phyloP scores from a whole-genome alignment of 2,797 vertebrate species.

The Acomys russatus region DNA sequence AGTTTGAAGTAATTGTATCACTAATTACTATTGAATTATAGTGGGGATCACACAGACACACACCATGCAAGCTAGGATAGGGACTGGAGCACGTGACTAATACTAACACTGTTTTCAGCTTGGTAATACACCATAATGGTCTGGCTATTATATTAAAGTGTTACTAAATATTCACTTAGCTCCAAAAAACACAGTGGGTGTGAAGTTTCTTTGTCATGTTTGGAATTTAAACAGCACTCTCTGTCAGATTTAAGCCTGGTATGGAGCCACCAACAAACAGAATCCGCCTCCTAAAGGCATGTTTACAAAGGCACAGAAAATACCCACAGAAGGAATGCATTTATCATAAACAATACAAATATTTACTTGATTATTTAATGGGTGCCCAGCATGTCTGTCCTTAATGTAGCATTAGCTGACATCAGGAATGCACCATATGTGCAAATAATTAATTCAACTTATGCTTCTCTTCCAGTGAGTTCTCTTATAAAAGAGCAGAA shows the following conservation, averaged over 20 bases:
- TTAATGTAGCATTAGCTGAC: constrained; percentile 90
- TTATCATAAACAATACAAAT: constrained; percentile 91
- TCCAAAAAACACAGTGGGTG: constrained; percentile 84
- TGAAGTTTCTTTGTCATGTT: constrained; percentile 79
- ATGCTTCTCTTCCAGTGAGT: constrained; percentile 86
- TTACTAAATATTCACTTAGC: constrained; percentile 86
- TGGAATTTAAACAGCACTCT: constrained; percentile 83
- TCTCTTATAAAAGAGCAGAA: constrained; percentile 87
- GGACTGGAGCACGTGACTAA: constrained; percentile 84
- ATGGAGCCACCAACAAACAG: constrained; percentile 66
- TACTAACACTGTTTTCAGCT: constrained; percentile 82
- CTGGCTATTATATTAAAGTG: constrained; percentile 86
- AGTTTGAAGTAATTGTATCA: constrained; percentile 79
- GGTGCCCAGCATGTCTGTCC: constrained; percentile 89
- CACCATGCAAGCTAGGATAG: constrained; percentile 74
- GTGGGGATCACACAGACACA: constrained; percentile 80
- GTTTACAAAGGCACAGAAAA: constrained; percentile 86
- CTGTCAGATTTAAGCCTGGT: constrained; percentile 85
- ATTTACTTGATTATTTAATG: constrained; percentile 90
- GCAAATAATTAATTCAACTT: constrained; percentile 91
- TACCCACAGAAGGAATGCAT: constrained; percentile 86
- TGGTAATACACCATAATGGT: constrained; percentile 84
- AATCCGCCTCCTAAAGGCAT: constrained; percentile 82
- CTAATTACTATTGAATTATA: constrained; percentile 84
- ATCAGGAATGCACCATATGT: constrained; percentile 88